Conservation (phyloP, 2,797 vertebrate genomes). For the Labroides dimidiatus region DNA sequence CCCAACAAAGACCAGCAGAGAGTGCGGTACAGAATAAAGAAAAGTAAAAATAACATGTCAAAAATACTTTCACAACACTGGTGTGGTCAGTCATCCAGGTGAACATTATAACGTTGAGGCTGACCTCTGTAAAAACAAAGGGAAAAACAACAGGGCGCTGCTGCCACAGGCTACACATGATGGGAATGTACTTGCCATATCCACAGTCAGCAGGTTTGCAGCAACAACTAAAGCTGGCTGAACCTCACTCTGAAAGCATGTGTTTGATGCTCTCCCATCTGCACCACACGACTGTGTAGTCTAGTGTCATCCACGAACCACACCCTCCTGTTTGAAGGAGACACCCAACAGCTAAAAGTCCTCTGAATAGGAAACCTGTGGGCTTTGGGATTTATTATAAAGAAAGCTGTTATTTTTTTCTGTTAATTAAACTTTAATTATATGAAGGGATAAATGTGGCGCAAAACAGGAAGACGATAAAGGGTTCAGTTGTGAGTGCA, state of each 20-base stretch:
- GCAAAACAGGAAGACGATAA: background rate
- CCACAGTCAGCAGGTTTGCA: conserved; percentile 75
- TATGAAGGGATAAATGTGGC: background rate
- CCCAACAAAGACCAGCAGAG: conserved; percentile 54
- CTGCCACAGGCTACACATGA: conserved; percentile 64
- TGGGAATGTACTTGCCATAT: conserved; percentile 74
- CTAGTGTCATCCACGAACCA: conserved; percentile 43
- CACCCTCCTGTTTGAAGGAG: conserved; percentile 38
- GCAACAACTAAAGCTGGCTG: conserved; percentile 66
- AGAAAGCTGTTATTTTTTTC: background rate
- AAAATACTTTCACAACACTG: conserved; percentile 71
- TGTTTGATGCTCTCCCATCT: conserved; percentile 64
- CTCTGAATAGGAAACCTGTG: conserved; percentile 11
- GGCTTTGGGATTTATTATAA: background rate
- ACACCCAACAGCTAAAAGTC: conserved; percentile 5
- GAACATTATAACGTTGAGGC: conserved; percentile 70
- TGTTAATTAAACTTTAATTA: too few relatives aligned
- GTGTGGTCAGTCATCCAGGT: conserved; percentile 77
- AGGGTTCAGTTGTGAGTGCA: background rate
- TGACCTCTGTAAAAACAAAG: conserved; percentile 65
- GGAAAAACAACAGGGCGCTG: conserved; percentile 64
- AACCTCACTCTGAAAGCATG: conserved; percentile 64
- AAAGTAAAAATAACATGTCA: conserved; percentile 56
- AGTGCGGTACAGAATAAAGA: conserved; percentile 51
- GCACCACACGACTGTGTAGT: conserved; percentile 55